Evolutionary conservation across 2,888 invertebrate species (phyloP).

Genomic region (Acrobasis suavella): DNA sequence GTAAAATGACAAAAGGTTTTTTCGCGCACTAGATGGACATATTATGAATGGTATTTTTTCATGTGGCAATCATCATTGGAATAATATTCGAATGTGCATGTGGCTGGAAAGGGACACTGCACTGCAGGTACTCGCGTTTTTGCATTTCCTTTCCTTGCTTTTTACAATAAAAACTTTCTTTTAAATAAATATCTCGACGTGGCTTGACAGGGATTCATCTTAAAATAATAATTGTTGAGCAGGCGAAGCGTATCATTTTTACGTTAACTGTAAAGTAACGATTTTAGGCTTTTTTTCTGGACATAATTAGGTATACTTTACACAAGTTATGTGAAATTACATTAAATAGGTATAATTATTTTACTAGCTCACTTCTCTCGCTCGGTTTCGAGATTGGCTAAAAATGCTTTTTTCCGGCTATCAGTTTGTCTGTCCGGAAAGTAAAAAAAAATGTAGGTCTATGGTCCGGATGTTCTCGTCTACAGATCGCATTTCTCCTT

Average conservation of each 20-base stretch:
- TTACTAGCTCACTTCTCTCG: too few species aligned
- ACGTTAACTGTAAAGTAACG: constrained; percentile 7
- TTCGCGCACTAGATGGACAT: constrained; percentile 36
- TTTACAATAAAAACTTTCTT: constrained; percentile 82
- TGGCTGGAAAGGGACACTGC: constrained; percentile 77
- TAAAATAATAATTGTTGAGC: constrained; percentile 73
- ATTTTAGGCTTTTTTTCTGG: not conserved
- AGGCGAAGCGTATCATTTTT: constrained; percentile 41
- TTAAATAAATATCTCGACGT: constrained; percentile 80
- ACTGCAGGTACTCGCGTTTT: constrained; percentile 74
- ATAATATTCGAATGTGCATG: constrained; percentile 72
- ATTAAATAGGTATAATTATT: too few species aligned
- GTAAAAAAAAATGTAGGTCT: too few species aligned
- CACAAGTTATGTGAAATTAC: not conserved
- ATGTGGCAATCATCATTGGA: constrained; percentile 57
- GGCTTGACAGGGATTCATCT: constrained; percentile 76
- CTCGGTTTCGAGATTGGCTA: too few species aligned
- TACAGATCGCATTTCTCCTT: too few species aligned
- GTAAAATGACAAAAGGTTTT: constrained; percentile 58
- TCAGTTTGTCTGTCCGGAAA: too few species aligned
- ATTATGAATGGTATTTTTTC: constrained; percentile 50
- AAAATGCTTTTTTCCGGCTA: too few species aligned
- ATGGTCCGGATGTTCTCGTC: too few species aligned
- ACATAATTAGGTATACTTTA: not conserved
- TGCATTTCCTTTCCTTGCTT: constrained; percentile 80